Conservation (phyloP, 2,888 invertebrate species). For the Zele albiditarsus region DNA sequence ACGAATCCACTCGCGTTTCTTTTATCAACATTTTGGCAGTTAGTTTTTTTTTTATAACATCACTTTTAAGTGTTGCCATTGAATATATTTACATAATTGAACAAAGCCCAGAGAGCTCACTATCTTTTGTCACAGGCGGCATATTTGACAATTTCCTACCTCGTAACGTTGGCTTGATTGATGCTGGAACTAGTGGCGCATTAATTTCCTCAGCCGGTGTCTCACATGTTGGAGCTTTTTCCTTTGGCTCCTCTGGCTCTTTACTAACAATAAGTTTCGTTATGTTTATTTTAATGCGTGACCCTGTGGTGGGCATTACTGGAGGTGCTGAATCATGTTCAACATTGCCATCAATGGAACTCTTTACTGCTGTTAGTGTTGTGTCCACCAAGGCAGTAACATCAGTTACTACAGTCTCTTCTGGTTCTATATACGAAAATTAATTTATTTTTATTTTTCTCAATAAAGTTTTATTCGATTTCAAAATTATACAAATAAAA, state of each 20-base stretch:
- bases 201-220: slow-evolving; percentile 71
- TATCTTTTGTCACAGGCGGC: slow-evolving; percentile 83
- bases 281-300: slow-evolving; percentile 86
- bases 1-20: slow-evolving; percentile 28
- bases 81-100: slow-evolving; percentile 82
- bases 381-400: slow-evolving; percentile 73
- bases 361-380: slow-evolving; percentile 76
- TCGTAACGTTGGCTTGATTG: slow-evolving; percentile 80
- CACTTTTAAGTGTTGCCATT: slow-evolving; percentile 4
- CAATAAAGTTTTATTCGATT: no score
- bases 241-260: slow-evolving; percentile 65
- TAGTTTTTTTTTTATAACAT: slow-evolving; percentile 38
- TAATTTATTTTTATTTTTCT: neutral
- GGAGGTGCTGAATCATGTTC: slow-evolving; percentile 77
- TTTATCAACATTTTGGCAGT: slow-evolving; percentile 41
- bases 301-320: slow-evolving; percentile 71
- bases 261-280: slow-evolving; percentile 77
- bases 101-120: slow-evolving; percentile 89
- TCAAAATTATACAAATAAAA: slow-evolving; percentile 9
- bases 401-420: slow-evolving; percentile 74
- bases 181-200: slow-evolving; percentile 62
- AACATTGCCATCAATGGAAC: slow-evolving; percentile 86
- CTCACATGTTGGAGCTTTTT: slow-evolving; percentile 60
- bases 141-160: slow-evolving; percentile 81
- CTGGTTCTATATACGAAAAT: slow-evolving; percentile 67